Evolutionary conservation across 2,113 vertebrate genomes (phyloP).

Genomic region (Trochalopteron elliotii): DNA sequence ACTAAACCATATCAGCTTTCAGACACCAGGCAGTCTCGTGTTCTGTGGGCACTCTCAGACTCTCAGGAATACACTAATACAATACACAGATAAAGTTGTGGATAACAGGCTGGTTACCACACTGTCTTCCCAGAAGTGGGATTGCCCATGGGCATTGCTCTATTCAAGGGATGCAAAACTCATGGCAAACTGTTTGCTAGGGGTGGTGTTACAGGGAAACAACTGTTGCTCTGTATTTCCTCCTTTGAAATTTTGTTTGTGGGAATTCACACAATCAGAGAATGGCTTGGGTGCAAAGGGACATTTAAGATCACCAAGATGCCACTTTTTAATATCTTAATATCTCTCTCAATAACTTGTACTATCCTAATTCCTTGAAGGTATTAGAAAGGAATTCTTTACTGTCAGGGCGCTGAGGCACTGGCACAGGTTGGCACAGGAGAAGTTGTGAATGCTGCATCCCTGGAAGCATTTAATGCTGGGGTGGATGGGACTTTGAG

Average conservation of each 20-base stretch:
- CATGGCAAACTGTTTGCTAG: not conserved
- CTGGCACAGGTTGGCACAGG: not conserved
- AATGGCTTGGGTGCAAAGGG: not conserved
- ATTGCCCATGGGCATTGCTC: not conserved
- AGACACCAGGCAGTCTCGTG: not conserved
- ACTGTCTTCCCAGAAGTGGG: not conserved
- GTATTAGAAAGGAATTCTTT: not conserved
- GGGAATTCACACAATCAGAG: not conserved
- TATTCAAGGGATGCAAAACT: not conserved
- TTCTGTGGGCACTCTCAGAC: not conserved
- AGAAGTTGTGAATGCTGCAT: not conserved
- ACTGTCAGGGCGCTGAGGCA: not conserved
- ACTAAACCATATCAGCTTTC: not conserved
- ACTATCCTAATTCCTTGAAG: not conserved
- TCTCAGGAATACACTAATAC: not conserved
- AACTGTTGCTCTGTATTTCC: not conserved
- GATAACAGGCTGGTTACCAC: not conserved
- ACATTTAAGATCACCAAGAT: not conserved
- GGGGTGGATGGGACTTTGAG: not conserved
- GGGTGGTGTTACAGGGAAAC: not conserved
- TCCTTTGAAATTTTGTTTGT: not conserved
- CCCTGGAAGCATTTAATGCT: not conserved
- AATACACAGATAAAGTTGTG: not conserved
- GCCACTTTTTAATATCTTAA: not conserved
- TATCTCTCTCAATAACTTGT: not conserved